These are phyloP conservation scores for Mesocricetus auratus DNA, from an alignment of 2,113 vertebrate species.

Conservation along the genomic window DNA sequence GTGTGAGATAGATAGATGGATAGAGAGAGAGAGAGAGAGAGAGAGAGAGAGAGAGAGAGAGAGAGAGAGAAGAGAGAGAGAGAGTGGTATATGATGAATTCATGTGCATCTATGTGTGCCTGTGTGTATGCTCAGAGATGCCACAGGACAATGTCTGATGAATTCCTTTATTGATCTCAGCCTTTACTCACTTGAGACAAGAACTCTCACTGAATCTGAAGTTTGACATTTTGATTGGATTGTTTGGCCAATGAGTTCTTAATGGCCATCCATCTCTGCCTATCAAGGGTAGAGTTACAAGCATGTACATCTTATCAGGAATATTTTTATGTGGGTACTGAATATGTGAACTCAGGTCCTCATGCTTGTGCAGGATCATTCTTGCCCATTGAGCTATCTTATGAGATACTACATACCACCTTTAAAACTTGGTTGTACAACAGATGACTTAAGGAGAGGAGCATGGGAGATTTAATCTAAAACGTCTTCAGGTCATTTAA, in stretches of 20 bases:
- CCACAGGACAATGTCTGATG: background rate
- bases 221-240: background rate
- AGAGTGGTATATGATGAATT: background rate
- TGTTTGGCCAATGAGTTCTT: background rate
- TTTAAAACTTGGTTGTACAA: conserved; percentile 53
- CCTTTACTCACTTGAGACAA: background rate
- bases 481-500: conserved; percentile 71
- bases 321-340: background rate
- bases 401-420: background rate
- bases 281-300: background rate
- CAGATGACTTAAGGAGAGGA: conserved; percentile 54
- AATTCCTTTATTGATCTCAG: background rate
- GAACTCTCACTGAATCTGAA: background rate
- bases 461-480: conserved; percentile 65
- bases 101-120: background rate
- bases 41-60: background rate
- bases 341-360: background rate
- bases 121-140: background rate
- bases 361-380: background rate
- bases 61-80: too few species aligned
- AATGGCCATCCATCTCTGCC: background rate
- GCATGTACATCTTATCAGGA: too few species aligned
- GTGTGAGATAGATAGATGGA: background rate
- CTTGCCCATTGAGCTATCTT: background rate
- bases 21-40: background rate